Evolutionary conservation across 2,113 vertebrate genomes (phyloP).

Genomic region (Sebastes fasciatus): DNA sequence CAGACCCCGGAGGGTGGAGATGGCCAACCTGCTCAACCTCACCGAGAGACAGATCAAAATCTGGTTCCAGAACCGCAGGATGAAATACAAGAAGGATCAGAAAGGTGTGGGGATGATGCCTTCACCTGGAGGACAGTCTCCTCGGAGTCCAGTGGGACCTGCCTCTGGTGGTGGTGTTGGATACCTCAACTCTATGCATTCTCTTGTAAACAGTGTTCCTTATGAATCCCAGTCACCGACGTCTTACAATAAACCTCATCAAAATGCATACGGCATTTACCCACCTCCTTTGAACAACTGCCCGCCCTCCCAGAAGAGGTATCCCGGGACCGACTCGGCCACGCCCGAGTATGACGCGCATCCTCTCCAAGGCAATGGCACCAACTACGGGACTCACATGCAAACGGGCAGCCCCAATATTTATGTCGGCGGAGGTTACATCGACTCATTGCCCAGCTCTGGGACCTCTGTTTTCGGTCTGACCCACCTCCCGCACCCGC

Average conservation of each 20-base stretch:
- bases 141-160: constrained; percentile 91
- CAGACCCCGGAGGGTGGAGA: constrained; percentile 95
- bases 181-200: constrained; percentile 98
- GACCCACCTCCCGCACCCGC: constrained; percentile 92
- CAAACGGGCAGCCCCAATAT: constrained; percentile 92
- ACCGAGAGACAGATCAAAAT: constrained; percentile 99
- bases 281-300: constrained; percentile 91
- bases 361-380: constrained; percentile 91
- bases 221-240: constrained; percentile 95
- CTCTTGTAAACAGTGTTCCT: constrained; percentile 94
- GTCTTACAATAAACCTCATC: constrained; percentile 93
- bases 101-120: constrained; percentile 97
- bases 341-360: constrained; percentile 95
- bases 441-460: constrained; percentile 92
- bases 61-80: constrained; percentile 99
- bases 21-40: constrained; percentile 98
- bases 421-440: constrained; percentile 95
- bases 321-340: constrained; percentile 89
- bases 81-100: constrained; percentile 99
- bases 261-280: constrained; percentile 93
- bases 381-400: constrained; percentile 93
- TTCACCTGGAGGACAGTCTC: constrained; percentile 95
- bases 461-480: constrained; percentile 95
- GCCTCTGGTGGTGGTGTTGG: constrained; percentile 85
- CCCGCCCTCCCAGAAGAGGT: constrained; percentile 94